phyloP scores from a whole-genome alignment of 2,888 invertebrate species.

The Trissonchulus latispiculum region DNA sequence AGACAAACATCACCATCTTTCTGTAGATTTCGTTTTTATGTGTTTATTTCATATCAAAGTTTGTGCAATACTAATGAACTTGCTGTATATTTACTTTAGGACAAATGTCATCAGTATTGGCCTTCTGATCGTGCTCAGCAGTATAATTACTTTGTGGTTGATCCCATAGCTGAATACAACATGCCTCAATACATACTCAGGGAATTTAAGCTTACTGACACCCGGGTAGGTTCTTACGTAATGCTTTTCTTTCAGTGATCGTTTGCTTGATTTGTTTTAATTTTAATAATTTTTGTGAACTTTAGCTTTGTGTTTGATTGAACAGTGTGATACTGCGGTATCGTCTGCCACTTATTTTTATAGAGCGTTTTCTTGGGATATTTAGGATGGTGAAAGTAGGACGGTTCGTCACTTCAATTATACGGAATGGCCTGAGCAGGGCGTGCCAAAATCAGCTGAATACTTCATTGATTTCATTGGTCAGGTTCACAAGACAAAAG shows the following conservation, averaged over 20 bases:
- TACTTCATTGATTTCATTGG: constrained; percentile 99
- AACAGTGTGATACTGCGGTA: too few relatives aligned
- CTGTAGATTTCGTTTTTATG: too few relatives aligned
- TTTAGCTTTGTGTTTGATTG: too few relatives aligned
- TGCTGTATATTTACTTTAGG: constrained; percentile 54
- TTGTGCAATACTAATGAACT: neutral
- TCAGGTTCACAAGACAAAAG: constrained; percentile 96
- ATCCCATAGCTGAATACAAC: constrained; percentile 97
- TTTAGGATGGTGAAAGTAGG: constrained; percentile 75
- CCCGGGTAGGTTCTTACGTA: constrained; percentile 59
- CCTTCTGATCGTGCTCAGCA: constrained; percentile 92
- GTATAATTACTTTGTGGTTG: constrained; percentile 95
- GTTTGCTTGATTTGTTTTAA: too few relatives aligned
- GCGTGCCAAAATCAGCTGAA: constrained; percentile 93
- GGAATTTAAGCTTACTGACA: constrained; percentile 95
- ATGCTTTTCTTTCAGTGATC: too few relatives aligned
- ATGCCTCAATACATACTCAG: constrained; percentile 98
- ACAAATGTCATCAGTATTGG: constrained; percentile 99
- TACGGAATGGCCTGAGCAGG: constrained; percentile 53
- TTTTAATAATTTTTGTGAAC: too few relatives aligned
- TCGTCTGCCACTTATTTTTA: constrained; percentile 4
- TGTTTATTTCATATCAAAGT: neutral
- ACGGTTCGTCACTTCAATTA: constrained; percentile 83
- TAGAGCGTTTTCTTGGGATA: constrained; percentile 8
- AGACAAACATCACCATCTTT: too few relatives aligned